Evolutionary conservation across 2,888 invertebrate genomes (phyloP), one percentile per base, ranked within the genome.

Genomic region (Tipula vernalis): DNA sequence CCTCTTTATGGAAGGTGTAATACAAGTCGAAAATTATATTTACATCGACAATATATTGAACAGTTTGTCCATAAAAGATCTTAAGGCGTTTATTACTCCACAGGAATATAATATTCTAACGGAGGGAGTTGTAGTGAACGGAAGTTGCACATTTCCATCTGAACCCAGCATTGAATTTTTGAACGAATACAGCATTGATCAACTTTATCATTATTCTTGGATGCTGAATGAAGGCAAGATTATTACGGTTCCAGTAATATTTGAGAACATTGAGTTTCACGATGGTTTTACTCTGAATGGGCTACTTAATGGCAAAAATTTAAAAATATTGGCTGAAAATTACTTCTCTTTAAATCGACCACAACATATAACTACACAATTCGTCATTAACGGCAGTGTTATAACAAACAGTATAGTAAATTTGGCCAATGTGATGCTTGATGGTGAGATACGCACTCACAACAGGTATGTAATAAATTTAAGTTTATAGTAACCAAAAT

Each of bases 331-430:
- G 83, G 90, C 91, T 18, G 89, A 91, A 15, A 92, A 92, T 89
- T 93, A 93, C 88, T 91, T 94, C 85, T 93, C 93, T 88, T 92
- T 92, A 89, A 90, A 92, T 4, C 91, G 90, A 87, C 89, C 91
- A 39, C 94, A 94, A 90, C 90, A 89, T 15, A 90, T 94, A 44
- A 88, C 89, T 5, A 91, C 91, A 10, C 89, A 90, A 85, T 90
- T 93, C 87, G 88, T 90, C 51, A 93, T 94, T 88, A 88, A 90
- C 5, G 90, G 91, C 88, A 90, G 90, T 83, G 90, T 92, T 71
- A 88, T 90, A 87, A 92, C 92, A 88, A 88, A 89, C 86, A 89
- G 90, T 10, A 89, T 90, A 87, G 86, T 93, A 13, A 88, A 89
- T n/a, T 87, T 87, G 10, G 89, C 90, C 28, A 87, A 89, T 84